These are phyloP conservation scores for Dendrolimus punctatus DNA, from an alignment of 1,140 invertebrate species.

Conservation along the genomic window DNA sequence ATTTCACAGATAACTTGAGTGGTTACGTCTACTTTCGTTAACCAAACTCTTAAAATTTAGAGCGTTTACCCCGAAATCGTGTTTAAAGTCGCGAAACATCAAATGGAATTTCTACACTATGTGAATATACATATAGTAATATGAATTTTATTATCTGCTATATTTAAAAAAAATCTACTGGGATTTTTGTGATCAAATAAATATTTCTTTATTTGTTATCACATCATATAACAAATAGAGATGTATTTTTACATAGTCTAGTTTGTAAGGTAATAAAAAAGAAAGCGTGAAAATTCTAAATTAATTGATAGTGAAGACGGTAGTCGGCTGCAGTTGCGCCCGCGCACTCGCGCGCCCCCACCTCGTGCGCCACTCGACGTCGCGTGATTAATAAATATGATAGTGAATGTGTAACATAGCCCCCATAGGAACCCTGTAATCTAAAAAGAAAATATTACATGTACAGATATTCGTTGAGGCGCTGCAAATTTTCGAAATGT, in stretches of 20 bases:
- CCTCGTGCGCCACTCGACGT: conserved; percentile 5
- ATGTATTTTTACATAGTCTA: conserved; percentile 4
- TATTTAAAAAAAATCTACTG: no score
- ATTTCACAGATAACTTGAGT: no score
- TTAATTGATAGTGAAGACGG: conserved; percentile 48
- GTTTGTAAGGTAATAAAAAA: conserved; percentile 12
- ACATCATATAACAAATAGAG: neutral
- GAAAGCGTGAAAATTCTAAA: conserved; percentile 67
- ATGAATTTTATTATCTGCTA: no score
- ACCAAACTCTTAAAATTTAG: no score
- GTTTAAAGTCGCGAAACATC: no score
- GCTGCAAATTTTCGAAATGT: no score
- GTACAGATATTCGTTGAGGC: no score
- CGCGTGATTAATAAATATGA: neutral
- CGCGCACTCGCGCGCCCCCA: conserved; percentile 2
- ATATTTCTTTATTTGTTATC: neutral
- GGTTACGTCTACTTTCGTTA: no score
- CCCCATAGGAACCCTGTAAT: neutral
- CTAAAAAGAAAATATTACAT: neutral
- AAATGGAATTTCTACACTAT: no score
- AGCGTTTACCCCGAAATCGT: no score
- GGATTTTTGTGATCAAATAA: neutral
- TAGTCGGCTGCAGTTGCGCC: conserved; percentile 14
- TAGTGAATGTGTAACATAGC: neutral
- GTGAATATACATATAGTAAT: no score